Conservation (phyloP, 1,140 invertebrate species). For the Aphis gossypii region DNA sequence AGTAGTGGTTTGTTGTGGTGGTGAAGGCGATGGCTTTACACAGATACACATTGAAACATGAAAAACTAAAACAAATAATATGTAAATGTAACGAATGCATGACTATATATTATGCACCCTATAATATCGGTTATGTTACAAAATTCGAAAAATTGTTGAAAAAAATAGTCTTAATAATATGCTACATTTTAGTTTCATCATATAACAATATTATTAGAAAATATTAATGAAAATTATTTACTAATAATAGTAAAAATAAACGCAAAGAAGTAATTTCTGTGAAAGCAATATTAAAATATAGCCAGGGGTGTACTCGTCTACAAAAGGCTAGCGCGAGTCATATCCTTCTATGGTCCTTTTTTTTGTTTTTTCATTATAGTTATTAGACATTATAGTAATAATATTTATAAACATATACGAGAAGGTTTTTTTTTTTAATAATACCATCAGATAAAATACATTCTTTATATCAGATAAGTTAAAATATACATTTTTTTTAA, state of each 20-base stretch:
- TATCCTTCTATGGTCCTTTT: no score
- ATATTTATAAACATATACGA: no score
- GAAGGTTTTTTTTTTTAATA: no score
- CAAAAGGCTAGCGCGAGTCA: no score
- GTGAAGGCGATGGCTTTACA: background rate
- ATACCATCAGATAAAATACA: no score
- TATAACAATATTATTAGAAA: background rate
- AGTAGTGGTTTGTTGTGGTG: accelerated
- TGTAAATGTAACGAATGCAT: background rate
- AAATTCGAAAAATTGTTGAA: background rate
- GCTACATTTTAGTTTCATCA: background rate
- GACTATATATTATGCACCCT: background rate
- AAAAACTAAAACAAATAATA: background rate
- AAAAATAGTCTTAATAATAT: background rate
- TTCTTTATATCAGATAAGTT: no score
- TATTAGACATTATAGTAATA: no score
- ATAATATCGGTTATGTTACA: background rate
- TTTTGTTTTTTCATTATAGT: no score
- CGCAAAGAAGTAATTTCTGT: no score
- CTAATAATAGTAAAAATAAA: background rate
- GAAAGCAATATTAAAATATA: background rate
- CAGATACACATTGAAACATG: background rate
- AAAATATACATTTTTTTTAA: no score
- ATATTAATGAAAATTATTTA: background rate
- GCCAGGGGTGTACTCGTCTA: no score